phyloP scores from a whole-genome alignment of 2,113 vertebrate genomes.

The Takifugu bimaculatus region DNA sequence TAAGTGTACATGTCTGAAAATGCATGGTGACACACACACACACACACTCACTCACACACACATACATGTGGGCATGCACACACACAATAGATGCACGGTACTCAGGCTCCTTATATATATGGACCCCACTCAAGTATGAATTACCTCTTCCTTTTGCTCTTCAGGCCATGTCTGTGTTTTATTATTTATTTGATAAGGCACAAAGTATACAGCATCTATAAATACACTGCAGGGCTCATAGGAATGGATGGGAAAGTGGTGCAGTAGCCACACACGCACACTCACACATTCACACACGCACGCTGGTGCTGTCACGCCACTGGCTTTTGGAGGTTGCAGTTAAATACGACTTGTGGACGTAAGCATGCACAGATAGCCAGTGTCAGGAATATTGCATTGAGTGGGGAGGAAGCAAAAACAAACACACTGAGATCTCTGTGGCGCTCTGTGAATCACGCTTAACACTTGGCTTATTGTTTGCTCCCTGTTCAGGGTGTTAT shows the following conservation, averaged over 20 bases:
- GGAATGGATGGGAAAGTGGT: slow-evolving; percentile 31
- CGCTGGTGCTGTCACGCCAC: slow-evolving; percentile 27
- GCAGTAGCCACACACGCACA: slow-evolving; percentile 16
- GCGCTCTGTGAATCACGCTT: neutral
- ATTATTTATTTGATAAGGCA: slow-evolving; percentile 73
- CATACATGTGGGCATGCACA: slow-evolving; percentile 24
- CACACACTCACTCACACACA: slow-evolving; percentile 49
- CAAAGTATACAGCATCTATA: slow-evolving; percentile 64
- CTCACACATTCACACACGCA: slow-evolving; percentile 14
- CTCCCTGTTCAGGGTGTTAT: neutral
- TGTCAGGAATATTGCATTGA: slow-evolving; percentile 14
- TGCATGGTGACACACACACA: slow-evolving; percentile 41
- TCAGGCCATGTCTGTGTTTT: slow-evolving; percentile 59
- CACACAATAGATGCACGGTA: slow-evolving; percentile 43
- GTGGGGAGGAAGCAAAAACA: slow-evolving; percentile 5
- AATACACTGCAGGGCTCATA: slow-evolving; percentile 55
- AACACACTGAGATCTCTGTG: slow-evolving; percentile 8
- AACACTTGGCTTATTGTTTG: slow-evolving; percentile 3
- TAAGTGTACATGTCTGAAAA: slow-evolving; percentile 55
- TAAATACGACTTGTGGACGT: slow-evolving; percentile 5
- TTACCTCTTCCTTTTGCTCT: slow-evolving; percentile 61
- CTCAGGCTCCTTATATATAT: slow-evolving; percentile 62
- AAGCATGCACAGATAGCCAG: neutral
- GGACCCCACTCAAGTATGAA: slow-evolving; percentile 62
- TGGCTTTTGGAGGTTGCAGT: slow-evolving; percentile 3